These are phyloP conservation scores for Coracopsis vasa DNA, from an alignment of 2,113 vertebrate species.

Conservation along the genomic window DNA sequence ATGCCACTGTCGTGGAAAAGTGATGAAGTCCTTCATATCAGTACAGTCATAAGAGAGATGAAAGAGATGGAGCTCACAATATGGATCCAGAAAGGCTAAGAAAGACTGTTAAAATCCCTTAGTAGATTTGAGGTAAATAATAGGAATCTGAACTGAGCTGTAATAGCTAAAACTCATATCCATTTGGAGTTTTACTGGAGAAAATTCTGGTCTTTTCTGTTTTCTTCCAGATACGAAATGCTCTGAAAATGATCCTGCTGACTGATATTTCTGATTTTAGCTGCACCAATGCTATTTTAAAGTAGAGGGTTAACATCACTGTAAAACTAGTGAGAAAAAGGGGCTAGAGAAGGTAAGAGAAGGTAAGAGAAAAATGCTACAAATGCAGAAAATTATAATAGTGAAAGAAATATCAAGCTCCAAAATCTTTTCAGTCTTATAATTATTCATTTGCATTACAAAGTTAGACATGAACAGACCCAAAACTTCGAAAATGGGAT, in stretches of 20 bases:
- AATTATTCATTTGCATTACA: background rate
- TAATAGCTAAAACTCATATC: background rate
- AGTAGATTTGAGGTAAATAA: background rate
- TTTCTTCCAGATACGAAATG: background rate
- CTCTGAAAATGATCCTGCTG: background rate
- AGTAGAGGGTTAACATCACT: background rate
- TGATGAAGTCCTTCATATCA: background rate
- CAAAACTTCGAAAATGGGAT: background rate
- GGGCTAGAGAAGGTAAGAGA: background rate
- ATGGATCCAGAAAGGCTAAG: background rate
- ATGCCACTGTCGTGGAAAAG: background rate
- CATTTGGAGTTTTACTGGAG: background rate
- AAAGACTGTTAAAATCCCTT: background rate
- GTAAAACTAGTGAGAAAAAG: background rate
- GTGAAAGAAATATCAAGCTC: background rate
- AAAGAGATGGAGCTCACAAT: background rate
- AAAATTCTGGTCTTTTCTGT: background rate
- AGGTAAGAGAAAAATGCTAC: background rate
- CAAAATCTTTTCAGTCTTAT: background rate
- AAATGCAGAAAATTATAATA: background rate
- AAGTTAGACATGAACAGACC: background rate
- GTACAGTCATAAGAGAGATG: background rate
- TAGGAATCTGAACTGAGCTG: background rate
- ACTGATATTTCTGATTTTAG: conserved; percentile 34
- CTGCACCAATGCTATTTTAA: conserved; percentile 4